These are phyloP conservation scores for Protaetia brevitarsis DNA, from an alignment of 1,140 invertebrate genomes.

Conservation along the genomic window DNA sequence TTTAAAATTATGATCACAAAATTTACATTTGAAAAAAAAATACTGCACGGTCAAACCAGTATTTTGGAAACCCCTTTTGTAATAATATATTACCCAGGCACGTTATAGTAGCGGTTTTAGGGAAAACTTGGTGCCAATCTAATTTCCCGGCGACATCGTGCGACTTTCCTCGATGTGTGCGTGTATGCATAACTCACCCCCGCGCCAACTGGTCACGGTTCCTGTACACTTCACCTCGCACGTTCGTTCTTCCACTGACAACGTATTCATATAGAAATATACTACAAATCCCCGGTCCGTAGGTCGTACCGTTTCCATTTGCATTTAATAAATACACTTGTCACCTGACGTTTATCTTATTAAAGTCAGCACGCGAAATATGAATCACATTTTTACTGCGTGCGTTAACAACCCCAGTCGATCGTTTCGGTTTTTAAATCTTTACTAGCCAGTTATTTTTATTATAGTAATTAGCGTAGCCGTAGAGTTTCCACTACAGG, in stretches of 20 bases:
- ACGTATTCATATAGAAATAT: constrained; percentile 2
- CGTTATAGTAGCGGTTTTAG: constrained; percentile 1
- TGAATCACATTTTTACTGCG: constrained; percentile 8
- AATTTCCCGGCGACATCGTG: constrained; percentile 4
- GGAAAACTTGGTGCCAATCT: constrained; percentile 8
- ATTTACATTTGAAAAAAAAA: constrained; percentile 5
- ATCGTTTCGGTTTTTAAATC: constrained; percentile 14
- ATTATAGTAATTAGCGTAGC: constrained; percentile 2
- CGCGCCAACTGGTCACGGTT: background rate
- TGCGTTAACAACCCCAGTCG: constrained; percentile 12
- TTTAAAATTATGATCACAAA: constrained; percentile 8
- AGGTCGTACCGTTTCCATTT: constrained; percentile 6
- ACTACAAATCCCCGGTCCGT: background rate
- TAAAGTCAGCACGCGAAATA: constrained; percentile 10
- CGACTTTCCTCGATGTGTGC: background rate
- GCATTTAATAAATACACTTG: constrained; percentile 18
- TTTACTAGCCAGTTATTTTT: background rate
- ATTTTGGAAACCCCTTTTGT: background rate
- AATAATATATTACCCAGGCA: constrained; percentile 1
- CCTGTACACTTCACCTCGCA: background rate
- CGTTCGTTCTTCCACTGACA: background rate
- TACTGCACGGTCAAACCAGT: background rate
- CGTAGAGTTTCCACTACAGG: background rate
- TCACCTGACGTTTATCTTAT: constrained; percentile 16
- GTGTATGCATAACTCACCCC: background rate